Base-by-base conservation (phyloP, 2,888 invertebrate species). In the Iphiclides podalirius region DNA sequence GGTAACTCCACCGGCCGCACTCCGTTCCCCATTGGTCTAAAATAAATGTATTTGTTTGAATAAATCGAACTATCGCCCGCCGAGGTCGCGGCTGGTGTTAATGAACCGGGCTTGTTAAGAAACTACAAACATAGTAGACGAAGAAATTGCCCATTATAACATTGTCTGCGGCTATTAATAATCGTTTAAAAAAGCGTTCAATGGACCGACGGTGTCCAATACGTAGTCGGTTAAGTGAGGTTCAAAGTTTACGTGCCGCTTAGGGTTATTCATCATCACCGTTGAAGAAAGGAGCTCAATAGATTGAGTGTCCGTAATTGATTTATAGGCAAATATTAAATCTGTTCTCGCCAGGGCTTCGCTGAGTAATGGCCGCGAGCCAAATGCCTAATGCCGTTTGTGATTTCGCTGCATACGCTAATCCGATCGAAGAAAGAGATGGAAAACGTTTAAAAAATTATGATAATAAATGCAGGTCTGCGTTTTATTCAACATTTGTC, bases 271-370 rank as follows among this genome's bases (percentile, higher is more conserved):
- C 71, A 79, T 80, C 75, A 75, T 67, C 66, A 59, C 46, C 56
- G 48, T 57, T 63, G 68, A 75, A 75, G 75, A 80, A 77, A 78
- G 68, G 65, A 68, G 67, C 58, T 64, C 71, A 78, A 73, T 72
- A 77, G 70, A 75, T 71, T 72, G 76, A 75, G 72, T 72, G 75
- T 69, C 71, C 59, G 63, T 83, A 84, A 83, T 84, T 84, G 82
- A 84, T 85, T 83, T 83, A 84, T 84, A 83, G 84, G 82, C 79
- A 83, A 84, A 85, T 85, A 84, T 84, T 84, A 82, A 80, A 80
- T 80, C 79, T 79, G 78, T 84, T 86, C 84, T 78, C 83, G 75
- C 82, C 75, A 70, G 68, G 73, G 61, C 64, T 55, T 66, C 59
- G 57, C 67, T 83, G 79, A 84, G 68, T 84, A 75, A 85, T 85